These are phyloP conservation scores for Pseudomugil tenellus DNA, from an alignment of 2,797 vertebrate species.

Conservation along the genomic window DNA sequence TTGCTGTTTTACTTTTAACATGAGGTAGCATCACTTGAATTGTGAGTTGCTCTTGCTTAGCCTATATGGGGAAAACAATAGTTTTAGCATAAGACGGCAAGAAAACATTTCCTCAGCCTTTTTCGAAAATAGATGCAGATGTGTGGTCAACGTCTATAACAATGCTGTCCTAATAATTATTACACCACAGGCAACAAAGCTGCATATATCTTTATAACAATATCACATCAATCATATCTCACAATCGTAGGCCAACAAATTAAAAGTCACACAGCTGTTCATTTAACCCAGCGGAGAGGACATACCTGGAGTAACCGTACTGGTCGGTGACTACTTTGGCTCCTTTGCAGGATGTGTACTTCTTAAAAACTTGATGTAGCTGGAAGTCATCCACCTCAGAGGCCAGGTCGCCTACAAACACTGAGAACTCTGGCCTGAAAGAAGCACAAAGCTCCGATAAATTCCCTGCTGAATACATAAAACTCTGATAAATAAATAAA, in stretches of 20 bases:
- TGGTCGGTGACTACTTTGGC: conserved; percentile 93
- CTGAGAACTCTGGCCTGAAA: conserved; percentile 88
- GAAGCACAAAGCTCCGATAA: neutral
- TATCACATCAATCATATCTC: neutral
- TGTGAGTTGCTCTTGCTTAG: conserved; percentile 90
- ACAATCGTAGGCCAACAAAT: conserved; percentile 1
- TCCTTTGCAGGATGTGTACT: conserved; percentile 91
- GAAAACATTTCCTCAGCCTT: conserved; percentile 75
- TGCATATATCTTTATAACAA: conserved; percentile 10
- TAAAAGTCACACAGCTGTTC: neutral
- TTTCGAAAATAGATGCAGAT: conserved; percentile 67
- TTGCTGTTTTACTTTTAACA: conserved; percentile 91
- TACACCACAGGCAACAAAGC: conserved; percentile 43
- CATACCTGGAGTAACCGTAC: conserved; percentile 91
- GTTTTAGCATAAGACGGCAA: conserved; percentile 83
- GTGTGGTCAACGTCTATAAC: conserved; percentile 62
- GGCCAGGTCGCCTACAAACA: conserved; percentile 94
- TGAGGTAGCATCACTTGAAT: conserved; percentile 91
- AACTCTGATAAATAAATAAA: no score
- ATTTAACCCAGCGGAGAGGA: neutral
- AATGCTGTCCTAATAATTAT: conserved; percentile 53
- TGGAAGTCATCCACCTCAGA: conserved; percentile 92
- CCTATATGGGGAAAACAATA: conserved; percentile 91
- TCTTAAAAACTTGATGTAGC: conserved; percentile 93
- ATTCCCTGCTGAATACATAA: neutral